Base-by-base conservation (phyloP, 1,140 invertebrate species). In the Drosophila rhopaloa region DNA sequence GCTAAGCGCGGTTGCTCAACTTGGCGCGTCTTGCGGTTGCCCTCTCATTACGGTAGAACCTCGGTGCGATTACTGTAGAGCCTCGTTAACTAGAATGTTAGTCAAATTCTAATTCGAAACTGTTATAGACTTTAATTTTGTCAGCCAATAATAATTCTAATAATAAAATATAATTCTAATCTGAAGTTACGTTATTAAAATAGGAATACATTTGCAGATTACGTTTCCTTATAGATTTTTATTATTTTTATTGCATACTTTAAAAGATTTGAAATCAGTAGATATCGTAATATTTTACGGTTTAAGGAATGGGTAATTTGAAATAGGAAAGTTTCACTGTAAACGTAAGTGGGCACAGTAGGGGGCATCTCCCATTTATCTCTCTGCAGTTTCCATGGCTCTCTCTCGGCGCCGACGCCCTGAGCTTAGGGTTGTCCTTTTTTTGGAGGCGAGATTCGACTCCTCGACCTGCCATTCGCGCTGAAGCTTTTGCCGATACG, bases 1-100 rank as follows among this genome's bases (percentile, higher is more conserved):
- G 83, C 83, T 86, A 88, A 88, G 66, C 67, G 71, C 76, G 83
- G 83, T 83, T 80, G 79, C 79, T 88, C 83, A 88, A 86, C 83
- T 65, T 47, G 6, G 50, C 8, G 46, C 16, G 47, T 37, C 66
- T 50, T 48, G 47, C 8, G 67, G 44, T 40, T 58, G 68, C 37
- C 60, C 65, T 14, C 48, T 57, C 62, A 88, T 79, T 37, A 68
- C 65, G 66, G 61, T 68, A 6, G 1, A 13, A 2, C 1, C 13
- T 61, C 4, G 35, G 38, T 53, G 32, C 19, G 16, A 5, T 5
- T 37, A 68, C 65, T 53, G 65, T 68, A 4, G 2, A 13, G 4
- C 1, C 13, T 61, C 4, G 0, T 4, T 14, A 13, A 32, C 29
- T 32, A 32, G 29, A 32, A 7, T 32, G 8, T 32, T 32, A 8